Conservation (phyloP, 2,113 vertebrate species). For the Xyrauchen texanus region DNA sequence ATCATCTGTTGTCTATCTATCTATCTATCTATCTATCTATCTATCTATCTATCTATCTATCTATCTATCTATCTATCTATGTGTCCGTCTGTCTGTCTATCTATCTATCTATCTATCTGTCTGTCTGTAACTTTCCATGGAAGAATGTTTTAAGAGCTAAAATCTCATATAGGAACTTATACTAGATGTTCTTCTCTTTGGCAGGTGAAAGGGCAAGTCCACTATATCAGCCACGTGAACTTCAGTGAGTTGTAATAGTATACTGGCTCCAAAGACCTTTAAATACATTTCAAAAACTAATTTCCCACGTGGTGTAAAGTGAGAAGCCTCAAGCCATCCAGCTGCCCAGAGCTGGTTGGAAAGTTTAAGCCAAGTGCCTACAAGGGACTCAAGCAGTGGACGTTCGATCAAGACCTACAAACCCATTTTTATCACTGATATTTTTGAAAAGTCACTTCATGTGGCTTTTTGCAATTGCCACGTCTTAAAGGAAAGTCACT, state of each 20-base stretch:
- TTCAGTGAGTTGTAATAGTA: conserved; percentile 69
- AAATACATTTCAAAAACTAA: conserved; percentile 72
- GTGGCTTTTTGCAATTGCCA: conserved; percentile 59
- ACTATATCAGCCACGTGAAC: conserved; percentile 47
- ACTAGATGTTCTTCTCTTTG: conserved; percentile 34
- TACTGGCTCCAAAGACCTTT: conserved; percentile 68
- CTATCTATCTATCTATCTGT: not conserved
- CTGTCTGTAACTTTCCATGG: not conserved
- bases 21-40: not conserved
- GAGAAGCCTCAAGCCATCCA: conserved; percentile 61
- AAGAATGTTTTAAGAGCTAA: not conserved
- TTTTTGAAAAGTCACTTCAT: conserved; percentile 33
- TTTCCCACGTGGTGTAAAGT: conserved; percentile 78
- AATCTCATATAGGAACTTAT: no score
- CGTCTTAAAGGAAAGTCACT: conserved; percentile 60
- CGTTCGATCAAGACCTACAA: conserved; percentile 11
- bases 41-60: conserved; percentile 12
- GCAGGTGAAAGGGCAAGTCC: conserved; percentile 55
- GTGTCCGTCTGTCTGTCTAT: not conserved
- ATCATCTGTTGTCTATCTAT: no score
- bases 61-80: not conserved
- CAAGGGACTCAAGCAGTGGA: conserved; percentile 31
- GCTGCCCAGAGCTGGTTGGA: conserved; percentile 54
- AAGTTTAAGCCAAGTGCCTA: conserved; percentile 56
- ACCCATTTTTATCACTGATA: not conserved